Evolutionary conservation across 2,797 vertebrate genomes (phyloP).

Genomic region (Choloepus didactylus): DNA sequence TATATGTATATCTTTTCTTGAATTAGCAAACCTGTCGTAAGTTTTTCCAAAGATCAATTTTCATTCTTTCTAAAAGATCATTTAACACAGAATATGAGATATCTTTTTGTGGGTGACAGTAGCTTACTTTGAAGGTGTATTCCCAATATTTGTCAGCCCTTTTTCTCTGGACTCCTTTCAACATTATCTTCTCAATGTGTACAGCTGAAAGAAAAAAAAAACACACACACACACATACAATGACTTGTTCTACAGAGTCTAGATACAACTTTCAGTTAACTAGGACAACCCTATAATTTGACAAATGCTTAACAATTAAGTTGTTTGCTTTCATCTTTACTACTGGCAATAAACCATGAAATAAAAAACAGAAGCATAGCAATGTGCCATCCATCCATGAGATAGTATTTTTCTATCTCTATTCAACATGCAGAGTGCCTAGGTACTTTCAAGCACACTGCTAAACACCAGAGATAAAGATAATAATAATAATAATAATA

Average conservation of each 20-base stretch:
- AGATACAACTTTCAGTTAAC: conserved; percentile 12
- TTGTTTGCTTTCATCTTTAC: conserved; percentile 41
- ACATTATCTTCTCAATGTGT: conserved; percentile 91
- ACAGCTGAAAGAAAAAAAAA: conserved; percentile 89
- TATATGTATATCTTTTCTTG: background rate
- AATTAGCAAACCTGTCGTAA: conserved; percentile 48
- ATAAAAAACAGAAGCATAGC: background rate
- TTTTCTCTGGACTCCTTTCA: conserved; percentile 90
- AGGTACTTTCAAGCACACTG: background rate
- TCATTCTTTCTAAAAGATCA: conserved; percentile 54
- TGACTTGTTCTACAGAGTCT: conserved; percentile 59
- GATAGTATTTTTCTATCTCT: background rate
- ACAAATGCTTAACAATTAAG: background rate
- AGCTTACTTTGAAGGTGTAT: conserved; percentile 91
- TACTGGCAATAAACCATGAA: conserved; percentile 10
- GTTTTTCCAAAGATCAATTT: conserved; percentile 45
- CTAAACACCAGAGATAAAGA: background rate
- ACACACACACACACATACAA: background rate
- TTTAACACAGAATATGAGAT: background rate
- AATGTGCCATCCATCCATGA: background rate
- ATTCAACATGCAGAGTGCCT: background rate
- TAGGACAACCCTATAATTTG: background rate
- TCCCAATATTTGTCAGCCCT: conserved; percentile 91
- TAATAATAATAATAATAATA: background rate
- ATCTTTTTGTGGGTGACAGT: conserved; percentile 48